Evolutionary conservation across 2,797 vertebrate genomes (phyloP).

Genomic region (Podargus strigoides): DNA sequence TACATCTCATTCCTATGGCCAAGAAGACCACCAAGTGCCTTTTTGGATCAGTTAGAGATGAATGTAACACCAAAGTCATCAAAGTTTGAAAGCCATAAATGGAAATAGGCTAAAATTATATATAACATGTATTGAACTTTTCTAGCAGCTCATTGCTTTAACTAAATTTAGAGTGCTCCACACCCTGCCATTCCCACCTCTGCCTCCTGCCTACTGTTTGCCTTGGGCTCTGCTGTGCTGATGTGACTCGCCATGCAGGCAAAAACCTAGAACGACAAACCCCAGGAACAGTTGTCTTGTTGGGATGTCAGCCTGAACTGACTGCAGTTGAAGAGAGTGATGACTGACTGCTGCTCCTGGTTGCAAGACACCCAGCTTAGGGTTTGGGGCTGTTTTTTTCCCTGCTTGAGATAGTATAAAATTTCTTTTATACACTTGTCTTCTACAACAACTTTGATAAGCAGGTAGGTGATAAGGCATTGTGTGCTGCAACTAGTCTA

Average conservation of each 20-base stretch:
- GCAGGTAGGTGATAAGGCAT: not conserved
- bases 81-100: not conserved
- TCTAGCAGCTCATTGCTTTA: not conserved
- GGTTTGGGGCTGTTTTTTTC: not conserved
- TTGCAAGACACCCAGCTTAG: not conserved
- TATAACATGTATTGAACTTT: not conserved
- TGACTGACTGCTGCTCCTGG: not conserved
- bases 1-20: not conserved
- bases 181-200: not conserved
- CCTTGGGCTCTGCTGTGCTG: not conserved
- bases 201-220: not conserved
- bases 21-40: not conserved
- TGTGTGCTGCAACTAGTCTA: not conserved
- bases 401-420: not conserved
- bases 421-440: not conserved
- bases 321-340: not conserved
- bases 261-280: not conserved
- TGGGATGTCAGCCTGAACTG: not conserved
- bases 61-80: not conserved
- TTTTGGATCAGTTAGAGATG: not conserved
- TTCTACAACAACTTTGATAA: not conserved
- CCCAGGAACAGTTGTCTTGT: not conserved
- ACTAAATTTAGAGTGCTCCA: not conserved
- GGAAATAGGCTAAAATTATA: not conserved
- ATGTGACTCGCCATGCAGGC: accelerated